Evolutionary conservation across 2,113 vertebrate species (phyloP).

Genomic region (Syrrhaptes paradoxus): DNA sequence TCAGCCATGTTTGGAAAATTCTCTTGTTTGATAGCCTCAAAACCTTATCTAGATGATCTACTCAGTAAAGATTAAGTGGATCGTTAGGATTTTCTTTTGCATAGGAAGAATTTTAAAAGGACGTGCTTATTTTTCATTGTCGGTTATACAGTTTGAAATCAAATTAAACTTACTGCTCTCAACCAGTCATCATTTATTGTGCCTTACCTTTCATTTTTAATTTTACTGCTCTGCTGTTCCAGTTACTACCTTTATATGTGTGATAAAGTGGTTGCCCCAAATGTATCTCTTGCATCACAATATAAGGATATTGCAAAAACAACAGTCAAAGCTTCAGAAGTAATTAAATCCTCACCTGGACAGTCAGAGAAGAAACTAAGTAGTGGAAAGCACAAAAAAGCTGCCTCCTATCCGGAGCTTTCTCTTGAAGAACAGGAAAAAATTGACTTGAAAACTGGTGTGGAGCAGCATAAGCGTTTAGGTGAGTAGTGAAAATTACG

Average conservation of each 20-base stretch:
- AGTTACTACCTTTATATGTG: constrained; percentile 98
- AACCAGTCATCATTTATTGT: background rate
- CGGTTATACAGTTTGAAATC: background rate
- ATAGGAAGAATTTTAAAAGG: background rate
- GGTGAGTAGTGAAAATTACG: constrained; percentile 64
- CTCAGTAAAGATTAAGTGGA: background rate
- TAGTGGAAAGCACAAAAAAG: constrained; percentile 75
- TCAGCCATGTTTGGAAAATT: background rate
- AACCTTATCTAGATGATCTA: constrained; percentile 6
- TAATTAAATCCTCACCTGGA: constrained; percentile 77
- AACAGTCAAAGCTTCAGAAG: constrained; percentile 77
- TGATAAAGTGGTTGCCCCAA: constrained; percentile 96
- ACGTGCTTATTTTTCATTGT: background rate
- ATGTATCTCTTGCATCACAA: constrained; percentile 86
- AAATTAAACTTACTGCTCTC: background rate
- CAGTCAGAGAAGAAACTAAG: constrained; percentile 82
- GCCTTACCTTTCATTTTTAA: background rate
- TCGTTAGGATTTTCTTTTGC: background rate
- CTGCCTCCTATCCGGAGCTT: constrained; percentile 76
- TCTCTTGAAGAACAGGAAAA: constrained; percentile 81
- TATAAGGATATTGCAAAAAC: constrained; percentile 77
- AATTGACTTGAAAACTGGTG: constrained; percentile 74
- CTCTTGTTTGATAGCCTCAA: background rate
- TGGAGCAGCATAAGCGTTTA: constrained; percentile 55
- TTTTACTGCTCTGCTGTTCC: constrained; percentile 56